Conservation (phyloP, 1,140 invertebrate genomes). For the Diorhabda carinulata region DNA sequence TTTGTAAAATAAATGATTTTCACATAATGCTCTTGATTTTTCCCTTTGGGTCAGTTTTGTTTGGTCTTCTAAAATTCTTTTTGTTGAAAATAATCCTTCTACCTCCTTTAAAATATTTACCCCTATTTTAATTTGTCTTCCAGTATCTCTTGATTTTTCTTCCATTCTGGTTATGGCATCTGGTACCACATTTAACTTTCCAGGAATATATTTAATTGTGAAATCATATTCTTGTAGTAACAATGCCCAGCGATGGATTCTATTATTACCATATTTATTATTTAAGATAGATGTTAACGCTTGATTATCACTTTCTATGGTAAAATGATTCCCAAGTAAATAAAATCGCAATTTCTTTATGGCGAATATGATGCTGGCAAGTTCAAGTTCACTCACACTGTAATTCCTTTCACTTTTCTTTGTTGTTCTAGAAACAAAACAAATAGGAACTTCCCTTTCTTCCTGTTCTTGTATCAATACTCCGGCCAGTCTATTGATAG, state of each 20-base stretch:
- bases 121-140: constrained; percentile 15
- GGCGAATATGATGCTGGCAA: not conserved
- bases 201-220: constrained; percentile 8
- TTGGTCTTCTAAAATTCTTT: constrained; percentile 7
- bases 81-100: not conserved
- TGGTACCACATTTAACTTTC: constrained; percentile 5
- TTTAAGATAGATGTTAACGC: not conserved
- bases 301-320: not conserved
- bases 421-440: constrained; percentile 29
- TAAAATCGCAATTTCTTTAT: constrained; percentile 6
- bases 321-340: not conserved
- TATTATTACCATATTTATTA: constrained; percentile 6
- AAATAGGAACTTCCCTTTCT: constrained; percentile 19
- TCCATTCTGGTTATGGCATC: constrained; percentile 10
- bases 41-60: not conserved
- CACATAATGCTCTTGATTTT: not conserved
- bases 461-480: constrained; percentile 27
- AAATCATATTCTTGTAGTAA: constrained; percentile 12
- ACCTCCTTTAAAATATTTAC: constrained; percentile 5
- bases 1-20: not conserved
- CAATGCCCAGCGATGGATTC: constrained; percentile 10
- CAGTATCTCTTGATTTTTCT: not conserved
- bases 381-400: not conserved
- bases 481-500: constrained; percentile 23
- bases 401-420: constrained; percentile 28